phyloP scores from a whole-genome alignment of 2,888 invertebrate genomes.

The Cinara cedri region DNA sequence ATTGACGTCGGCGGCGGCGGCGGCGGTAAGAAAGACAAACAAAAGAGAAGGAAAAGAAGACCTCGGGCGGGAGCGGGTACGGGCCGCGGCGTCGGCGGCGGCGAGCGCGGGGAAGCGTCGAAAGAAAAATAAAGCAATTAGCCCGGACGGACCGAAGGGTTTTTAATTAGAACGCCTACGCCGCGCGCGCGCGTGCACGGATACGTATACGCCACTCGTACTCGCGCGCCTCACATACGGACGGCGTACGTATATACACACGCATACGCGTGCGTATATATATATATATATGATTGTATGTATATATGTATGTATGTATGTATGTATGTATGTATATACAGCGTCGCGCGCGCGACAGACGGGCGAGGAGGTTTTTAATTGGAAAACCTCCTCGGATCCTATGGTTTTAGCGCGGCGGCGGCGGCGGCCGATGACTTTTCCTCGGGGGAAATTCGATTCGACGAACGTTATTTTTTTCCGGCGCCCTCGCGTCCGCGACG shows the following conservation, averaged over 20 bases:
- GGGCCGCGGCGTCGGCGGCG: not conserved
- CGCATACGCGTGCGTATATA: conserved; percentile 5
- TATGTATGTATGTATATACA: no score
- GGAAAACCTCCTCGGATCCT: conserved; percentile 54
- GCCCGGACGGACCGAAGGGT: conserved; percentile 53
- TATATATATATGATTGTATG: no score
- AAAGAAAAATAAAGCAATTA: conserved; percentile 57
- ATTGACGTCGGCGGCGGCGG: conserved; percentile 46
- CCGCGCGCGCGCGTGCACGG: not conserved
- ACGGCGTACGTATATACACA: not conserved
- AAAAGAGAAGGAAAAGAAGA: conserved; percentile 35
- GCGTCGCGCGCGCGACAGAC: not conserved
- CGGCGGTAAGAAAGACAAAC: conserved; percentile 47
- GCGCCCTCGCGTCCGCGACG: not conserved
- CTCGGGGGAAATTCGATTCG: conserved; percentile 56
- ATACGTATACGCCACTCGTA: no score
- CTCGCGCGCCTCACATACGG: not conserved
- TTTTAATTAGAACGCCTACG: conserved; percentile 53
- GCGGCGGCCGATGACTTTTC: conserved; percentile 54
- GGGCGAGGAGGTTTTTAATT: conserved; percentile 47
- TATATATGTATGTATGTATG: no score
- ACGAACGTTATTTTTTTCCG: conserved; percentile 47
- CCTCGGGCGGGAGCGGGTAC: not conserved
- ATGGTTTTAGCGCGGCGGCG: conserved; percentile 51
- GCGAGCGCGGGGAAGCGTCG: conserved; percentile 16